Base-by-base conservation (phyloP, 2,113 vertebrate species). In the Alouatta palliata region DNA sequence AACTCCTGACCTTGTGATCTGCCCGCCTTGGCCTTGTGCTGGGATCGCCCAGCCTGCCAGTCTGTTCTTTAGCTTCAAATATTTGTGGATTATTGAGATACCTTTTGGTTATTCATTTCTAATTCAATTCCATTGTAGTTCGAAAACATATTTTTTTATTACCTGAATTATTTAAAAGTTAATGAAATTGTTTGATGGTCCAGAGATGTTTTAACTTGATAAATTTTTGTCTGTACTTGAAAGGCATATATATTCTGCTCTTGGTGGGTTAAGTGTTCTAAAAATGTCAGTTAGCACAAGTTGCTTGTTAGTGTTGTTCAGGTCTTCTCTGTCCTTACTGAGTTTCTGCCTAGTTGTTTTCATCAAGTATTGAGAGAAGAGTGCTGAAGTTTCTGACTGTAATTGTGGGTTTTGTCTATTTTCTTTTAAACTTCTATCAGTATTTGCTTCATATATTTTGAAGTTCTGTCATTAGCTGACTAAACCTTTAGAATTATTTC, bases 301-400 rank as follows among this genome's bases (percentile, higher is more conserved):
- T 79, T 84, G 27, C 30, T 92, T 91, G 68, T 35, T 75, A 52
- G 58, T 81, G 25, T 85, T 43, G 32, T 87, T 82, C 76, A 70
- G 70, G 30, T 54, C 52, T 73, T 56, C 9, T 76, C 0, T 68
- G 49, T 37, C 12, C 40, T 88, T 91, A 54, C n/a, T 87, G 47
- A 87, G 87, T 92, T 95, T 68, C 25, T 90, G 43, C 91, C 52
- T 81, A 35, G 43, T 64, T 71, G 27, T 80, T 95, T 64, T 86
- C 79, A 56, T 87, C 19, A 82, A 5, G 70, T 95, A 70, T 61
- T 88, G 49, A 77, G 8, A 45, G 45, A 76, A 21, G 25, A 20
- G 3, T 54, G n/a, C 27, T 90, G 45, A 80, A 54, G 47, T 86
- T 86, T 75, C 70, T 85, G 25, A 35, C 79, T 77, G 11, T 89